Evolutionary conservation across 1,140 invertebrate species (phyloP).

Genomic region (Sinonovacula constricta): DNA sequence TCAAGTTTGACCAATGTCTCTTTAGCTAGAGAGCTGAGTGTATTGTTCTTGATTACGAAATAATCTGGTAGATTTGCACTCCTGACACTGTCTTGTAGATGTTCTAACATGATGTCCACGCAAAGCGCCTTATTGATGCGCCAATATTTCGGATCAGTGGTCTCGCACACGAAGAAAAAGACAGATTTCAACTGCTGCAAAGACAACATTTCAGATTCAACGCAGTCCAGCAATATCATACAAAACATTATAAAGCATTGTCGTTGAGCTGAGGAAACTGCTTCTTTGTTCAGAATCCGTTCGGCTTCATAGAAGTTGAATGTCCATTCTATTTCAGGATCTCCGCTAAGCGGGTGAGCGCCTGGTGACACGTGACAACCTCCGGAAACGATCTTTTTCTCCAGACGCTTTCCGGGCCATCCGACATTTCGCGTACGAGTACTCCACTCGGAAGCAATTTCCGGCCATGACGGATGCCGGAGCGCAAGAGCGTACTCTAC

Average conservation of each 20-base stretch:
- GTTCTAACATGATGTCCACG: conserved; percentile 31
- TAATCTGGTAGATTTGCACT: conserved; percentile 46
- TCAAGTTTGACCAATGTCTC: conserved; percentile 25
- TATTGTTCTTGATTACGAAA: conserved; percentile 45
- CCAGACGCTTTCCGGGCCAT: conserved; percentile 43
- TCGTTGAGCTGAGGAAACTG: conserved; percentile 34
- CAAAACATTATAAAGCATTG: conserved; percentile 49
- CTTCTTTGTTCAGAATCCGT: conserved; percentile 35
- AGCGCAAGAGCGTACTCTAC: conserved; percentile 43
- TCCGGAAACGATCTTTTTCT: conserved; percentile 32
- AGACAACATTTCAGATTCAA: conserved; percentile 21
- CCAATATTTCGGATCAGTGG: conserved; percentile 35
- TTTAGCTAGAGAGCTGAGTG: conserved; percentile 28
- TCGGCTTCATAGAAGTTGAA: conserved; percentile 46
- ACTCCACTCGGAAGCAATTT: conserved; percentile 36
- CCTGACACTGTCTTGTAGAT: conserved; percentile 12
- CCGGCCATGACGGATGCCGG: conserved; percentile 37
- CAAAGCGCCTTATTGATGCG: conserved; percentile 30
- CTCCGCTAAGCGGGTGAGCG: conserved; percentile 32
- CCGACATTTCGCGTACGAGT: conserved; percentile 23
- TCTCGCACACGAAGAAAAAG: conserved; percentile 41
- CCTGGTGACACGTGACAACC: conserved; percentile 51
- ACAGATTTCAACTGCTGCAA: conserved; percentile 36
- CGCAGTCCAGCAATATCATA: conserved; percentile 26
- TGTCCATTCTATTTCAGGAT: conserved; percentile 47